These are phyloP conservation scores for Andrena dorsata DNA, from an alignment of 2,888 invertebrate species.

Conservation along the genomic window DNA sequence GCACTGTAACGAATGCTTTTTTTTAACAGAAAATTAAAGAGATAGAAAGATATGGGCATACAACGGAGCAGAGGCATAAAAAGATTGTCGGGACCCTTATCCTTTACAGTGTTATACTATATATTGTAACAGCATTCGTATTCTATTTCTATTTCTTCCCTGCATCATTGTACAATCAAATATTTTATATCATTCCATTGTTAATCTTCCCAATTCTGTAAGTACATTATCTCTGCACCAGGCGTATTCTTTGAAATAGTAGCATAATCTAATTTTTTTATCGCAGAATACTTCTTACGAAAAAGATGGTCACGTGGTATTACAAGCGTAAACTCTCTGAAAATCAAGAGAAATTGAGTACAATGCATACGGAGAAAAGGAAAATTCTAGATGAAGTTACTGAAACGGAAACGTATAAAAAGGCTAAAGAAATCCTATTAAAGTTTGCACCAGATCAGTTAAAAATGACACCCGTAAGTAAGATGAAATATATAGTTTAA, in stretches of 20 bases:
- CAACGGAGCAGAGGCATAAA: conserved; percentile 93
- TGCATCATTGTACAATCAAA: conserved; percentile 90
- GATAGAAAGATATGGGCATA: conserved; percentile 92
- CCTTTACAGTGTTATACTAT: conserved; percentile 89
- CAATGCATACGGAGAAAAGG: conserved; percentile 93
- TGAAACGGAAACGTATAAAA: conserved; percentile 99
- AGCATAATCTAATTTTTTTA: conserved; percentile 66
- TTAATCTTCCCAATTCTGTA: conserved; percentile 94
- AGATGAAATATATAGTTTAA: conserved; percentile 1
- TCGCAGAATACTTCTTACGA: conserved; percentile 91
- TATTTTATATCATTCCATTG: conserved; percentile 92
- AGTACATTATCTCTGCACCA: conserved; percentile 84
- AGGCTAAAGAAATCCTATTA: conserved; percentile 94
- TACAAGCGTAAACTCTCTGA: conserved; percentile 93
- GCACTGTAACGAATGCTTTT: conserved; percentile 49
- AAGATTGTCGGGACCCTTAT: conserved; percentile 93
- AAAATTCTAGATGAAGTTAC: conserved; percentile 97
- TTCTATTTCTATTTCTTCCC: conserved; percentile 94
- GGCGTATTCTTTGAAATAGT: background rate
- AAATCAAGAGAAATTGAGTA: conserved; percentile 90
- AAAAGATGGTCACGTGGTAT: conserved; percentile 94
- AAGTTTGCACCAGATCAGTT: conserved; percentile 91
- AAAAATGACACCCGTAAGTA: conserved; percentile 81
- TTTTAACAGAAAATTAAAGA: conserved; percentile 89
- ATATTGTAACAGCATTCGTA: conserved; percentile 90